These are phyloP conservation scores for Gouania willdenowi DNA, from an alignment of 2,797 vertebrate genomes.

Conservation along the genomic window DNA sequence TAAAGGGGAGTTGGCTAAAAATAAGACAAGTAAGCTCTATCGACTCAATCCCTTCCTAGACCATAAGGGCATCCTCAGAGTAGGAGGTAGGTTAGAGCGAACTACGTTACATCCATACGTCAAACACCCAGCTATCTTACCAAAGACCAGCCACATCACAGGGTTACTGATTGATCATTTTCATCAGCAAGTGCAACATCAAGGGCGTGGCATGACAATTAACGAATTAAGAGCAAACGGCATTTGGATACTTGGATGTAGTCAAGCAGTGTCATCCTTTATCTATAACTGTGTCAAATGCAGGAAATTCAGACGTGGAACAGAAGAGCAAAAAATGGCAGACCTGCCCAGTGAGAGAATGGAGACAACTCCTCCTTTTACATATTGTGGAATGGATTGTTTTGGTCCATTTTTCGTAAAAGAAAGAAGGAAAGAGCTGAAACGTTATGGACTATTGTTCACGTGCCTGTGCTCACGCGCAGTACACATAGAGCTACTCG, in stretches of 20 bases:
- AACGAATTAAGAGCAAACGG: too few relatives aligned
- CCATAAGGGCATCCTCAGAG: neutral
- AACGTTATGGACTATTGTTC: neutral
- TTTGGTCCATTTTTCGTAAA: neutral
- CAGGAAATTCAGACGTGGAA: too few relatives aligned
- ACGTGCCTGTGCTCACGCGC: neutral
- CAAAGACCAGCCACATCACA: conserved; percentile 8
- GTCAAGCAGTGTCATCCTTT: too few relatives aligned
- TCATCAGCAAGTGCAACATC: conserved; percentile 12
- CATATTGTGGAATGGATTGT: too few relatives aligned
- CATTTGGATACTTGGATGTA: too few relatives aligned
- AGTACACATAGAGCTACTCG: neutral
- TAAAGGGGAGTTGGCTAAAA: neutral
- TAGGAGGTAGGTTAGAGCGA: conserved; percentile 12
- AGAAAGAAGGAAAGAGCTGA: neutral
- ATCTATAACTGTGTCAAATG: too few relatives aligned
- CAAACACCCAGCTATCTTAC: conserved; percentile 25
- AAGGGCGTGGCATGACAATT: neutral
- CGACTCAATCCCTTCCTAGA: conserved; percentile 19
- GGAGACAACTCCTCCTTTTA: too few relatives aligned
- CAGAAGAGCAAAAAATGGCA: too few relatives aligned
- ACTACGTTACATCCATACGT: conserved; percentile 5
- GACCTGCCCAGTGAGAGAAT: neutral
- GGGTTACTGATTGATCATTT: conserved; percentile 14
- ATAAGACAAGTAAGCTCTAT: neutral